Base-by-base conservation (phyloP, 2,797 vertebrate genomes). In the Luscinia luscinia region DNA sequence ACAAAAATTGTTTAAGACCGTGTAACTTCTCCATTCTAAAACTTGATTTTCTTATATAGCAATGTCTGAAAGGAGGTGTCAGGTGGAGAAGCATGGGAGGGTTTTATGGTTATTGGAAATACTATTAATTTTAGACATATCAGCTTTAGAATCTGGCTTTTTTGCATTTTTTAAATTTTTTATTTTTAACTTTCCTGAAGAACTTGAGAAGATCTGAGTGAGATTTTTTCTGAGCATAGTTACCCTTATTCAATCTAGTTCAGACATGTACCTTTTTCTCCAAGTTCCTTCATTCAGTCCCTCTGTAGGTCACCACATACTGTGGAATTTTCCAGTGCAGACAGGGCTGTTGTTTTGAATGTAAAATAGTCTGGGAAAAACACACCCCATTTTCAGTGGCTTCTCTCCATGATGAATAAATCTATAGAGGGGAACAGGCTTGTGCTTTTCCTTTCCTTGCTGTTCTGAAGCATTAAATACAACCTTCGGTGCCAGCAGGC, bases 251-350 rank as follows among this genome's bases (percentile, higher is more conserved):
- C 66, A 83, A 0, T 36, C 49, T 90, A 76, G 63, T 83, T 93
- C 51, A 91, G 89, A 74, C 63, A 49, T 20, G n/a, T n/a, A 80
- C 13, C 49, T 89, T 77, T 91, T 85, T 40, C 66, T 83, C 49
- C 46, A 70, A 26, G 36, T 85, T 43, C 24, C 48, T 86, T 95
- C 43, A 0, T 72, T 86, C 76, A 67, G 48, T 88, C 62, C 20
- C 73, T 86, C 69, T 84, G 57, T 78, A 90, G 82, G 41, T 91
- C 79, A 84, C 59, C 62, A 90, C 48, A 74, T 52, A 76, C 15
- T 67, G 89, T 93, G 95, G 95, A 96, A 93, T 96, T 95, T 96
- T 96, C 94, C 94, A 95, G 58, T 76, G 87, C 62, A 91, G 89
- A 75, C 72, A 90, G 63, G 12, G 69, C 80, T 94, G 87, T 95